Conservation (phyloP, 2,888 invertebrate genomes). For the Macrostomum cliftonense region DNA sequence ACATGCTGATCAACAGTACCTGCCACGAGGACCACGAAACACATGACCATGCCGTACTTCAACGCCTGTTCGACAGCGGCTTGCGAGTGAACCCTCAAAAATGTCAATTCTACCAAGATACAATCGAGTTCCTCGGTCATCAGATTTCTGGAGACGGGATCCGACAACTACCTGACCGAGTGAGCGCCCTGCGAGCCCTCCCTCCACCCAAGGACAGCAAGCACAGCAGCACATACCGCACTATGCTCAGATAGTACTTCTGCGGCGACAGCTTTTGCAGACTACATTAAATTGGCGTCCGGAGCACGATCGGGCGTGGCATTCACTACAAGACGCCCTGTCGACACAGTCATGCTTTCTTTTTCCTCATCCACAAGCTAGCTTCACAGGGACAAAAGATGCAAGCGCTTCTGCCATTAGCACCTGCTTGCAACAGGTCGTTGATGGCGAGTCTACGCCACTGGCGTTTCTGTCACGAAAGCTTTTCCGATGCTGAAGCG, state of each 20-base stretch:
- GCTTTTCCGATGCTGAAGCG: too few species aligned
- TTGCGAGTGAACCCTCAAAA: constrained; percentile 13
- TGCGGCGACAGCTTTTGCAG: too few species aligned
- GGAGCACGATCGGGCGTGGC: background rate
- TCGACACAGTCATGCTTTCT: background rate
- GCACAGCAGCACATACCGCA: background rate
- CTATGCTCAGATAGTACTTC: background rate
- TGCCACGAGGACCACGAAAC: background rate
- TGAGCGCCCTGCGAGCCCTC: constrained; percentile 11
- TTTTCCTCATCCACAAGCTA: background rate
- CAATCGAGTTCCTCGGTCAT: constrained; percentile 4
- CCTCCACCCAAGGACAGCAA: background rate
- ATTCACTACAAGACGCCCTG: too few species aligned
- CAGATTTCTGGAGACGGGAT: background rate
- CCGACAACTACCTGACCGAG: background rate
- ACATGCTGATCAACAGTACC: constrained; percentile 1
- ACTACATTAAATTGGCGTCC: background rate
- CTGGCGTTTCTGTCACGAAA: too few species aligned
- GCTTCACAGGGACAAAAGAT: too few species aligned
- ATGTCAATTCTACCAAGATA: constrained; percentile 2
- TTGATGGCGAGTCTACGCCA: too few species aligned
- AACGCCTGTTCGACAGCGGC: constrained; percentile 3
- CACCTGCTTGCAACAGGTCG: too few species aligned
- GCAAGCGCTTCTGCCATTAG: too few species aligned
- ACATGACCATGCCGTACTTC: background rate